A percentile compares a stretch with the other conserved stretches of the same genome.
Conservation (phyloP, 2,113 vertebrate species). For the Arenaria interpres region DNA sequence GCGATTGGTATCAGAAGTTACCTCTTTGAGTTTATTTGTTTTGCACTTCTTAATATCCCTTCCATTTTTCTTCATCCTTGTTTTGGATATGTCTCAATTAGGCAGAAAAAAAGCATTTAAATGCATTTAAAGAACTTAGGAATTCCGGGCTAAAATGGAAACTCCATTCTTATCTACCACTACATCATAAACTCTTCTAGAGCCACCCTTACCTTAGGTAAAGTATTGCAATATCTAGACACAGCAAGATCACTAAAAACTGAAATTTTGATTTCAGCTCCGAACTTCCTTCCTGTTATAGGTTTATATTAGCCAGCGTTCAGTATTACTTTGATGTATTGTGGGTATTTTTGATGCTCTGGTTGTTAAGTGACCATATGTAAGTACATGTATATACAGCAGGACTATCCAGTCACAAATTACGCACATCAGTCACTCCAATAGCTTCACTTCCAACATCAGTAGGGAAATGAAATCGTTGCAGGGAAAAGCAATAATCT, state of each 20-base stretch:
- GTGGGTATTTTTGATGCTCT: slow-evolving; percentile 12
- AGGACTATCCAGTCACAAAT: slow-evolving; percentile 41
- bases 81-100: neutral
- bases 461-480: slow-evolving; percentile 27
- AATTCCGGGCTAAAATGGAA: neutral
- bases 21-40: neutral
- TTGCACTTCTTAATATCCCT: neutral
- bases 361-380: slow-evolving; percentile 10
- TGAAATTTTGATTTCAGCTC: slow-evolving; percentile 1
- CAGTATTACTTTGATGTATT: slow-evolving; percentile 43
- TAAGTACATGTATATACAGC: slow-evolving; percentile 34
- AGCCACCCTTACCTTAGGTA: neutral
- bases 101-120: neutral
- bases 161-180: neutral
- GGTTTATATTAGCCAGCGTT: neutral
- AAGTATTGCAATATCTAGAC: neutral
- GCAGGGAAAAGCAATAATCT: slow-evolving; percentile 41
- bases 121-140: neutral
- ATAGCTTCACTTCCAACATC: slow-evolving; percentile 1
- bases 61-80: neutral
- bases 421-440: slow-evolving; percentile 50
- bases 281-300: neutral
- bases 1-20: neutral
- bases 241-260: neutral
- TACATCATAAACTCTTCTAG: neutral